Percentiles rank a stretch among this genome's conserved stretches.
phyloP scores from a whole-genome alignment of 2,797 vertebrate species.

The Halcyon leucocephala region DNA sequence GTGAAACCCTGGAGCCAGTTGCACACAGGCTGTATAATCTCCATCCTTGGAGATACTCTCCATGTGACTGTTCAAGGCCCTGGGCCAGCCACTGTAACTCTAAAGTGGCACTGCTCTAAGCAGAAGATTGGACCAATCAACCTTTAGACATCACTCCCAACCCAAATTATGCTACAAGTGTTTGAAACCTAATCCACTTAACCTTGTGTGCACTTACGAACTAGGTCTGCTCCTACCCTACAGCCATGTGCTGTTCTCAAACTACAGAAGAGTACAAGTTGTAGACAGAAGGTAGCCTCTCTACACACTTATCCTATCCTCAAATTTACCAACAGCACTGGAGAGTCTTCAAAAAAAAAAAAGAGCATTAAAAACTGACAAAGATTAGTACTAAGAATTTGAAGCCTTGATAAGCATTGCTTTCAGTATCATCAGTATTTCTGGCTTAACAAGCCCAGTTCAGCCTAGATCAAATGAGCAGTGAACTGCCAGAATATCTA shows the following conservation, averaged over 20 bases:
- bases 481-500: not conserved
- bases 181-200: not conserved
- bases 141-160: not conserved
- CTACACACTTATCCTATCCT: not conserved
- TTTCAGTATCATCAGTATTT: not conserved
- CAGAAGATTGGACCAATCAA: not conserved
- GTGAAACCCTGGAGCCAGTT: not conserved
- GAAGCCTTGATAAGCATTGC: not conserved
- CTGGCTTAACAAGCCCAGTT: not conserved
- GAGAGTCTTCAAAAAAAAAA: not conserved
- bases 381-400: not conserved
- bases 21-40: not conserved
- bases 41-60: fast-evolving
- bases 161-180: not conserved
- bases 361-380: not conserved
- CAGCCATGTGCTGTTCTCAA: not conserved
- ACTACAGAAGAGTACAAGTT: not conserved
- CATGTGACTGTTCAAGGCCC: not conserved
- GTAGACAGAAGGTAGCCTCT: not conserved
- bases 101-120: not conserved
- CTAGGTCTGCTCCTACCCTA: not conserved
- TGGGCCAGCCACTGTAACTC: fast-evolving
- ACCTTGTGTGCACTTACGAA: not conserved
- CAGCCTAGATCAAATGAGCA: not conserved
- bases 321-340: not conserved